Evolutionary conservation across 23 tunicate species (phyloP).

Genomic region (Ascidia mentula): DNA sequence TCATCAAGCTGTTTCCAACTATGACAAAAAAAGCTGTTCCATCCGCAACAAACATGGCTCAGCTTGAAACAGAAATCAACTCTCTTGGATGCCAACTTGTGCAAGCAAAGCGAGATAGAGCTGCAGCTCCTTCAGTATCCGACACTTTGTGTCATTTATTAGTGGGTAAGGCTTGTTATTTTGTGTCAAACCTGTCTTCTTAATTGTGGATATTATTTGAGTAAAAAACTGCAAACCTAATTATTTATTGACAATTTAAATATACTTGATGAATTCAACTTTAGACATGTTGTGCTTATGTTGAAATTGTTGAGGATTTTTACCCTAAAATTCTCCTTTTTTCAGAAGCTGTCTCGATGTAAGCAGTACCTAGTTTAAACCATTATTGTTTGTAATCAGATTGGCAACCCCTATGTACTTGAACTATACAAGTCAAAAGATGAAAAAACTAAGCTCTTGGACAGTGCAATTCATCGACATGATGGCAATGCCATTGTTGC

Average conservation of each 20-base stretch:
- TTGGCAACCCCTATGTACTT: conserved; percentile 49
- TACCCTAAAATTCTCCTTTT: too few relatives aligned
- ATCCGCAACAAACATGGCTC: conserved; percentile 48
- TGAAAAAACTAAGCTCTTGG: conserved; percentile 70
- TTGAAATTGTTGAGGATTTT: too few relatives aligned
- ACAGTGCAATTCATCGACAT: conserved; percentile 62
- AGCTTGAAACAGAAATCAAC: conserved; percentile 55
- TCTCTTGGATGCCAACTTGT: conserved; percentile 44
- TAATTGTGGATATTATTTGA: too few relatives aligned
- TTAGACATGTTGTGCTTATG: too few relatives aligned
- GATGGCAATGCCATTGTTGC: conserved; percentile 88
- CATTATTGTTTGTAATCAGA: conserved; percentile 20
- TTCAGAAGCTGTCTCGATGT: too few relatives aligned
- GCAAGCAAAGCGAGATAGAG: conserved; percentile 79
- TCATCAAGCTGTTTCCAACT: conserved; percentile 29
- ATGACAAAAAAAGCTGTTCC: background rate
- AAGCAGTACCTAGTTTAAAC: too few relatives aligned
- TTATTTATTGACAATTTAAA: too few relatives aligned
- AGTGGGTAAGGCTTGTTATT: too few relatives aligned
- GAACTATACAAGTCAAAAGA: conserved; percentile 86
- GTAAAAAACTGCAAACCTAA: too few relatives aligned
- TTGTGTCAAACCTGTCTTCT: too few relatives aligned
- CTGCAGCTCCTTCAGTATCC: conserved; percentile 59
- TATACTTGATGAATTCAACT: too few relatives aligned
- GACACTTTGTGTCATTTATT: conserved; percentile 60